Evolutionary conservation across 2,888 invertebrate genomes (phyloP).

Genomic region (Entomobrya multifasciata): DNA sequence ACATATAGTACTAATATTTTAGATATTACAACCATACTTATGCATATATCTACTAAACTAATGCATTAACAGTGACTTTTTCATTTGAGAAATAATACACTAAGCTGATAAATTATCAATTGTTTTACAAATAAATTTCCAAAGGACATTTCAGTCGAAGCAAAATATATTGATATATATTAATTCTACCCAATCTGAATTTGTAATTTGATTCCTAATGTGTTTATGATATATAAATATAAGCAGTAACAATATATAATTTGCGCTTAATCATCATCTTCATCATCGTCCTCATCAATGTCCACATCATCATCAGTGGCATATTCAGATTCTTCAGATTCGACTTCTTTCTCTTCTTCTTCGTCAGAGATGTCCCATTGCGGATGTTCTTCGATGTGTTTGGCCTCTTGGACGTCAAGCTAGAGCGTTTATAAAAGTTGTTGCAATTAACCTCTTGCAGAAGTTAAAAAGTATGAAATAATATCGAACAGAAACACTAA

Average conservation of each 20-base stretch:
- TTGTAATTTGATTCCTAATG: not conserved
- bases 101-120: not conserved
- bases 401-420: slow-evolving; percentile 98
- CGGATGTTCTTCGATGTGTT: slow-evolving; percentile 95
- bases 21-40: slow-evolving; percentile 40
- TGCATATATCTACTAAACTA: slow-evolving; percentile 36
- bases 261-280: slow-evolving; percentile 68
- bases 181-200: slow-evolving; percentile 12
- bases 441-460: no score
- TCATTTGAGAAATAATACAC: slow-evolving; percentile 9
- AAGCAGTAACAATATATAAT: slow-evolving; percentile 24
- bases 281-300: slow-evolving; percentile 79
- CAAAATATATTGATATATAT: not conserved
- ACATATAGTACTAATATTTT: slow-evolving; percentile 46
- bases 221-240: not conserved
- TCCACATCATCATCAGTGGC: slow-evolving; percentile 85
- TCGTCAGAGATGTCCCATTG: slow-evolving; percentile 99
- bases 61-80: slow-evolving; percentile 50
- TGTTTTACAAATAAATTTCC: slow-evolving; percentile 24
- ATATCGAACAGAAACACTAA: no score
- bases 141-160: slow-evolving; percentile 17
- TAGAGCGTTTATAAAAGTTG: no score
- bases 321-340: slow-evolving; percentile 86
- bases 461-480: no score
- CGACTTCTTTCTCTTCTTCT: slow-evolving; percentile 88